phyloP scores from a whole-genome alignment of 2,797 vertebrate genomes.

The Ptychobarbus kaznakovi region DNA sequence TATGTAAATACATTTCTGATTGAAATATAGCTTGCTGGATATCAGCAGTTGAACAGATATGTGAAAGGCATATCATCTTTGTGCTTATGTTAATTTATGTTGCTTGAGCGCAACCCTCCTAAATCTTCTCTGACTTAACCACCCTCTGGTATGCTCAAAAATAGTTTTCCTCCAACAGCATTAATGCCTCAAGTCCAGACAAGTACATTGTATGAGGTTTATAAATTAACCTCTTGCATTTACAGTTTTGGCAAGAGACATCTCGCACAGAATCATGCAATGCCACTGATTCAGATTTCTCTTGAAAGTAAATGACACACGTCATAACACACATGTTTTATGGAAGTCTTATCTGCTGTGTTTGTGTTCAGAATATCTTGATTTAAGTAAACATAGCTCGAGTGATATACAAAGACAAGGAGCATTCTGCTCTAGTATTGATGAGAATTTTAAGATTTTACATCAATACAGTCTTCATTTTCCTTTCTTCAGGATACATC shows the following conservation, averaged over 20 bases:
- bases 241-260: conserved; percentile 67
- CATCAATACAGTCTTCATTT: conserved; percentile 45
- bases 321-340: conserved; percentile 66
- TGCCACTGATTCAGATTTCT: conserved; percentile 60
- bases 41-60: conserved; percentile 36
- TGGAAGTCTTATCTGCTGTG: conserved; percentile 61
- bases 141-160: conserved; percentile 70
- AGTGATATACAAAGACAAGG: conserved; percentile 51
- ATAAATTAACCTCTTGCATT: conserved; percentile 76
- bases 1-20: conserved; percentile 23
- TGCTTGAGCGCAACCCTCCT: conserved; percentile 55
- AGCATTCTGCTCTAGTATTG: conserved; percentile 31
- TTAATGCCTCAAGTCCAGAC: conserved; percentile 76
- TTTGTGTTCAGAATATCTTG: conserved; percentile 61
- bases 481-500: conserved; percentile 50
- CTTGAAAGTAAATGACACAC: conserved; percentile 58
- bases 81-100: conserved; percentile 54
- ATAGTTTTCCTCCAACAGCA: conserved; percentile 67
- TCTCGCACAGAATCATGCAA: conserved; percentile 59
- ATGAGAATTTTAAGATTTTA: conserved; percentile 40
- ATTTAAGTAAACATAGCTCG: conserved; percentile 57
- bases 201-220: conserved; percentile 73
- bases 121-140: conserved; percentile 62
- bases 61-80: conserved; percentile 43
- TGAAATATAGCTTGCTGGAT: conserved; percentile 35